Conservation (phyloP, 2,113 vertebrate genomes). For the Aspidoscelis tigris region DNA sequence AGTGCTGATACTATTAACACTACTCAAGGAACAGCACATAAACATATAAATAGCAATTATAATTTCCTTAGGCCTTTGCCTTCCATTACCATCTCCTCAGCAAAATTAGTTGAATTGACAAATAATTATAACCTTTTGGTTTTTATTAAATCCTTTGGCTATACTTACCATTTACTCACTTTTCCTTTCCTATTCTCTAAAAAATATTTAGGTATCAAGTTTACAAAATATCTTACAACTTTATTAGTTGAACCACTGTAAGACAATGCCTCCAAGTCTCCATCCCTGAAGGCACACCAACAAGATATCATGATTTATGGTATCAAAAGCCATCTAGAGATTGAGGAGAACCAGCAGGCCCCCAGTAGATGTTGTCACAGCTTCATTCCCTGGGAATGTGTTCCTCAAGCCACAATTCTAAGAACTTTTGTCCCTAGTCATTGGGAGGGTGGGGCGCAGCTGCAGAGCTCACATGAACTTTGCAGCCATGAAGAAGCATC, state of each 20-base stretch:
- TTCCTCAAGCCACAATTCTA: too few relatives aligned
- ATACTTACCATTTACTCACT: constrained; percentile 3
- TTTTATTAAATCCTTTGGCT: constrained; percentile 9
- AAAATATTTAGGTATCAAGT: not conserved
- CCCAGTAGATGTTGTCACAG: too few relatives aligned
- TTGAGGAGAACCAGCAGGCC: too few relatives aligned
- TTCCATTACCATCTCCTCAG: not conserved
- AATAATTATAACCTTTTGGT: constrained; percentile 12
- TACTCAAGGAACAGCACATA: not conserved
- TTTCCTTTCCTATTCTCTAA: not conserved
- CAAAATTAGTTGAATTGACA: constrained; percentile 4
- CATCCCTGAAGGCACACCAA: too few relatives aligned
- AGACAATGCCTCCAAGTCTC: too few relatives aligned
- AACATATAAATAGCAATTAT: constrained; percentile 7
- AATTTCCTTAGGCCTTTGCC: constrained; percentile 6
- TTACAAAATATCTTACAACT: not conserved
- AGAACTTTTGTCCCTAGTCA: too few relatives aligned
- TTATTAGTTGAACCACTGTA: not conserved
- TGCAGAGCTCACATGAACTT: too few relatives aligned
- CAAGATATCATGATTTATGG: too few relatives aligned
- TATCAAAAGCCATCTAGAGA: too few relatives aligned
- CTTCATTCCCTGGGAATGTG: too few relatives aligned
- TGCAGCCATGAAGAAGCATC: too few relatives aligned
- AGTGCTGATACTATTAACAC: not conserved
- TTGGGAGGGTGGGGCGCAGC: too few relatives aligned